Evolutionary conservation across 2,888 invertebrate species (phyloP).

Genomic region (Apantesis nais): DNA sequence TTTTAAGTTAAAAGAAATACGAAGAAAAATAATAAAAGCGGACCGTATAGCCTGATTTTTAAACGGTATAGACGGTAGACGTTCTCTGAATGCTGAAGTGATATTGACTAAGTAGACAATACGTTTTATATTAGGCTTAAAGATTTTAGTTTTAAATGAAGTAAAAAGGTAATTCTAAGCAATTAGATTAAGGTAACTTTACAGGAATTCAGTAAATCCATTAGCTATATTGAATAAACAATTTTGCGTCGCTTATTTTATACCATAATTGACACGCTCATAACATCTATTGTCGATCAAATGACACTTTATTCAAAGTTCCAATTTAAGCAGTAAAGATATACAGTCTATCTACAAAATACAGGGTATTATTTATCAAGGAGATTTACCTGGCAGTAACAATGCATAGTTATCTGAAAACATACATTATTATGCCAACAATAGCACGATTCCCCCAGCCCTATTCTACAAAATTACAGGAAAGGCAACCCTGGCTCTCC

Average conservation of each 20-base stretch:
- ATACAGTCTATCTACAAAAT: background rate
- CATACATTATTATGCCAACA: slow-evolving; percentile 33
- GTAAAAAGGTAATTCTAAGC: slow-evolving; percentile 25
- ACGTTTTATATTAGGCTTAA: background rate
- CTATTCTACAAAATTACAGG: slow-evolving; percentile 33
- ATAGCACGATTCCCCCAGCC: slow-evolving; percentile 26
- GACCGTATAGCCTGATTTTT: background rate
- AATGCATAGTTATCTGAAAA: slow-evolving; percentile 33
- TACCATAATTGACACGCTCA: slow-evolving; percentile 34
- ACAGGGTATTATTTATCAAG: slow-evolving; percentile 15
- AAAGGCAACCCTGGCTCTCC: slow-evolving; percentile 57
- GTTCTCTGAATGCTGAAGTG: background rate
- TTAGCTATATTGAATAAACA: slow-evolving; percentile 27
- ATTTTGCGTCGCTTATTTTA: slow-evolving; percentile 23
- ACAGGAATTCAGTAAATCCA: slow-evolving; percentile 30
- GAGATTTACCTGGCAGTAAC: slow-evolving; percentile 25
- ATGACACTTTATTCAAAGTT: slow-evolving; percentile 19
- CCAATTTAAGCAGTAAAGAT: slow-evolving; percentile 15
- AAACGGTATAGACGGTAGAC: background rate
- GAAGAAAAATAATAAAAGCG: slow-evolving; percentile 1
- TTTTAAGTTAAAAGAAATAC: background rate
- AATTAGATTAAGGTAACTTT: slow-evolving; percentile 32
- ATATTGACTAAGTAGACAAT: background rate
- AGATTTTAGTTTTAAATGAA: slow-evolving; percentile 17
- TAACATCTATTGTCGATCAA: slow-evolving; percentile 32